Percentiles rank a stretch among this genome's conserved stretches.
These are phyloP conservation scores for Thecophora atra DNA, from an alignment of 2,888 invertebrate genomes.

Conservation along the genomic window DNA sequence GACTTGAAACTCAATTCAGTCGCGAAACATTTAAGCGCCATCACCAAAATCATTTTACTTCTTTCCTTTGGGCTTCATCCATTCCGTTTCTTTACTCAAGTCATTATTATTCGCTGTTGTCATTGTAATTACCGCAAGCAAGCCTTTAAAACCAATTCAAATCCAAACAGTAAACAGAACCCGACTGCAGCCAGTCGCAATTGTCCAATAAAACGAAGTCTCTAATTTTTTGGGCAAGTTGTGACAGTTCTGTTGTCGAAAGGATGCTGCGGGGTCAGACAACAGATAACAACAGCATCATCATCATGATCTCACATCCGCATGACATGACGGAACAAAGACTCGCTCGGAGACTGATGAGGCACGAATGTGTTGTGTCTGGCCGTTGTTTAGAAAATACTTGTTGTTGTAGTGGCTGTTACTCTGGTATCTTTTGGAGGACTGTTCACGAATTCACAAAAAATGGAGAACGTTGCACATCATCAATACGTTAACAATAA, in stretches of 20 bases:
- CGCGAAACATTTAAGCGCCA: too few species aligned
- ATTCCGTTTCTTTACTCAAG: constrained; percentile 16
- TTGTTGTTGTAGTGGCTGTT: too few species aligned
- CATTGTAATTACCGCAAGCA: constrained; percentile 56
- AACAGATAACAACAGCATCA: background rate
- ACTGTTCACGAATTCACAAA: too few species aligned
- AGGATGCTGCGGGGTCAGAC: constrained; percentile 20
- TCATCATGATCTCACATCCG: background rate
- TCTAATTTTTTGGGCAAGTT: constrained; percentile 50
- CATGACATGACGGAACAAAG: too few species aligned
- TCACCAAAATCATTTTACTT: too few species aligned
- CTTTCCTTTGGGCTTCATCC: too few species aligned
- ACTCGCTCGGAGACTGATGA: too few species aligned
- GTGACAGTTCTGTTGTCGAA: constrained; percentile 52
- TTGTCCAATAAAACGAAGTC: background rate
- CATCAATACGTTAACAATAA: constrained; percentile 37
- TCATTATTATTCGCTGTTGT: constrained; percentile 58
- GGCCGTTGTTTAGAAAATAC: too few species aligned
- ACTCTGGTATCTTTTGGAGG: too few species aligned
- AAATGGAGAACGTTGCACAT: constrained; percentile 30
- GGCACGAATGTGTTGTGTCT: too few species aligned
- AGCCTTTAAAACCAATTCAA: constrained; percentile 54
- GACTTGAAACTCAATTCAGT: too few species aligned
- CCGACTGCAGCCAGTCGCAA: constrained; percentile 1
- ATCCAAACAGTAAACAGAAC: constrained; percentile 33